phyloP scores from a whole-genome alignment of 2,888 invertebrate species.

The Schizaphis graminum region DNA sequence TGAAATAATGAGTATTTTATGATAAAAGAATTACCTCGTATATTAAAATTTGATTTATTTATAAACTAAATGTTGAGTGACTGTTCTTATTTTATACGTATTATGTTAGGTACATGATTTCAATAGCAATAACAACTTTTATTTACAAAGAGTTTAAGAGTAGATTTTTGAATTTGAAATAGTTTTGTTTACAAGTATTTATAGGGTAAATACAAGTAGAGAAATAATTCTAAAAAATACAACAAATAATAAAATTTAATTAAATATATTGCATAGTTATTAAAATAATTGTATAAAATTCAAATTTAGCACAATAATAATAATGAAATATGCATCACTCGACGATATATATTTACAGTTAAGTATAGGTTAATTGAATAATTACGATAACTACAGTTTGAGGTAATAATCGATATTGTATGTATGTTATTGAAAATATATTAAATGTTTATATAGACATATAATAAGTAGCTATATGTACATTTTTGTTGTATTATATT shows the following conservation, averaged over 20 bases:
- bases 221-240: background rate
- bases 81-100: no score
- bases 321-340: background rate
- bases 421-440: background rate
- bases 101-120: no score
- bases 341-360: background rate
- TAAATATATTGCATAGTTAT: background rate
- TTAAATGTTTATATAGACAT: background rate
- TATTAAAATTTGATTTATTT: no score
- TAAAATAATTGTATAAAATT: background rate
- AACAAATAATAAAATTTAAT: background rate
- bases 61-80: no score
- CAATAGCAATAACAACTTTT: no score
- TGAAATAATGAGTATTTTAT: no score
- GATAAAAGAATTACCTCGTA: no score
- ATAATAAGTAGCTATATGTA: background rate
- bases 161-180: background rate
- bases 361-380: background rate
- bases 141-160: background rate
- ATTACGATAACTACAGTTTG: background rate
- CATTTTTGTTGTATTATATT: background rate
- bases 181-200: background rate
- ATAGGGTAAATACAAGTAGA: background rate
- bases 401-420: background rate
- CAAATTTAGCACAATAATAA: background rate